Conservation (phyloP, 2,113 vertebrate species). For the Sciurus niger region DNA sequence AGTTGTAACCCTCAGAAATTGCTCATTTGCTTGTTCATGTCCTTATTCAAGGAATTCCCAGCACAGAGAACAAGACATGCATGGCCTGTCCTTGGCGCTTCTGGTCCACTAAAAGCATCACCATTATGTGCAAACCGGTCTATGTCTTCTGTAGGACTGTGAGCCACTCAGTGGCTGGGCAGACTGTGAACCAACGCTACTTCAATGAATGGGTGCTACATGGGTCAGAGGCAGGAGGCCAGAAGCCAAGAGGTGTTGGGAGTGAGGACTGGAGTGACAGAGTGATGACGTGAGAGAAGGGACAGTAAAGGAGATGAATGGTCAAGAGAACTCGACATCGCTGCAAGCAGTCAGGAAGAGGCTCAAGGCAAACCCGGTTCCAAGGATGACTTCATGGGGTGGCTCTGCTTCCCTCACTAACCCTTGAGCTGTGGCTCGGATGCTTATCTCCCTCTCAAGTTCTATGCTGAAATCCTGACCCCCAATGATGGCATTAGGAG, state of each 20-base stretch:
- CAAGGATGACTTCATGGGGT: neutral
- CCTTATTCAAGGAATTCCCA: neutral
- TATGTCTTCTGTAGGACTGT: neutral
- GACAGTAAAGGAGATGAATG: accelerated
- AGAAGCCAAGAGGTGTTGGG: neutral
- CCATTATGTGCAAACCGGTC: no score
- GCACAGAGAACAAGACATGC: neutral
- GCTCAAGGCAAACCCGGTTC: accelerated
- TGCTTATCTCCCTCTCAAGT: neutral
- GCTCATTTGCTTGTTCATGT: neutral
- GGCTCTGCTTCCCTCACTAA: neutral
- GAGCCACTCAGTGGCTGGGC: neutral
- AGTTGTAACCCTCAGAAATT: neutral
- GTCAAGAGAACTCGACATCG: no score
- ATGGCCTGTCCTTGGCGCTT: neutral
- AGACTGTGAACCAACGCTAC: neutral
- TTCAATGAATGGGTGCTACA: neutral
- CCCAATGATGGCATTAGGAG: neutral
- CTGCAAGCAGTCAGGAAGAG: neutral
- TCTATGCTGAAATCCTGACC: neutral
- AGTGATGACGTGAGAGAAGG: neutral
- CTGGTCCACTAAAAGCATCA: neutral
- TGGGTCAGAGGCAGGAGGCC: neutral
- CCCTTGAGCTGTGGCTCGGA: neutral
- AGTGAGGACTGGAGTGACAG: neutral